Evolutionary conservation across 2,888 invertebrate genomes (phyloP), one percentile per base, ranked within the genome.

Genomic region (Didymodactylos carnosus): DNA sequence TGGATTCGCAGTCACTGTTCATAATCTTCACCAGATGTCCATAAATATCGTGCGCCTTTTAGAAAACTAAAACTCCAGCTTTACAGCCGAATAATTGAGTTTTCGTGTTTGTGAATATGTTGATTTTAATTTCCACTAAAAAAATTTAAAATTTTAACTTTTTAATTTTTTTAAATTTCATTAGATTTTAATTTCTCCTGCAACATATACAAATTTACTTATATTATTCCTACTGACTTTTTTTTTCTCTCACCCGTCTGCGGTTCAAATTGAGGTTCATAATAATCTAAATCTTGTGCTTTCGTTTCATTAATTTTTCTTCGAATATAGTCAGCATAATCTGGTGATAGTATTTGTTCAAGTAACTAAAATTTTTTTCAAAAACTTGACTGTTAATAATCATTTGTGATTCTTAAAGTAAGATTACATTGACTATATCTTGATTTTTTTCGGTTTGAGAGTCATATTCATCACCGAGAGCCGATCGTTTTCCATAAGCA

Each of bases 391-490:
- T 43, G 6, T 27, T 3, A 27, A 5, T 25, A 2, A 19, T n/a
- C 16, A 8, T 6, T 5, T 27, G 7, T 27, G 1, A 53, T n/a
- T n/a, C n/a, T n/a, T 7, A 53, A 4, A 4, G 29, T 2, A 53
- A 16, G 27, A n/a, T 35, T 7, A 53, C 35, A 62, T 35, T 16
- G 29, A 35, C 62, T 8, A 62, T 62, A n/a, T 35, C 35, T 16
- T 3, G 3, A 62, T 62, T 62, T 5, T 62, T 62, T 62, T 62
- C 62, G 10, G 62, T 62, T 62, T 35, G 62, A 3, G 62, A 62
- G n/a, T 73, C 73, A 46, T 69, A 46, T 70, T 72, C 74, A 69
- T 74, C 74, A 23, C 74, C 74, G 14, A 74, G 25, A 29, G 39
- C 40, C 35, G 71, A 51, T 71, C 74, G 51, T 43, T 71, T 41